These are phyloP conservation scores for Tapirus indicus DNA, from an alignment of 2,797 vertebrate genomes.

Conservation along the genomic window DNA sequence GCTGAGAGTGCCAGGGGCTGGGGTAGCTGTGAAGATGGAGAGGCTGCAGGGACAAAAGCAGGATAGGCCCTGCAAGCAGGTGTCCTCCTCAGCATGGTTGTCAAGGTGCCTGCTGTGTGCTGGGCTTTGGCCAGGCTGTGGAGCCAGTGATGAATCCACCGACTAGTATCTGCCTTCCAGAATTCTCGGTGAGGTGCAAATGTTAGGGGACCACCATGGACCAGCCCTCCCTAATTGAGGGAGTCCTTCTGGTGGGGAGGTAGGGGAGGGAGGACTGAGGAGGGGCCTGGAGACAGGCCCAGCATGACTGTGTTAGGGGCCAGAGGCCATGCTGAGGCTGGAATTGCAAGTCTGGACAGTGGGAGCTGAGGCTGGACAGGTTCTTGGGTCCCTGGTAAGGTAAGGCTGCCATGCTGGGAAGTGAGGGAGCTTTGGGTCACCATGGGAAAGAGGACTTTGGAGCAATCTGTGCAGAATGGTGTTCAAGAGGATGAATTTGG, in stretches of 20 bases:
- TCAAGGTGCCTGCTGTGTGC: accelerated
- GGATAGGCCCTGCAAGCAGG: background rate
- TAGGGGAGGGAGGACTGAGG: background rate
- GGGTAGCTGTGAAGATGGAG: background rate
- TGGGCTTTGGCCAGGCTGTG: background rate
- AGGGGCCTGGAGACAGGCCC: background rate
- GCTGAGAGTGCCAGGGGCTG: background rate
- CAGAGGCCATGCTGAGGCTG: background rate
- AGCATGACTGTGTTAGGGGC: background rate
- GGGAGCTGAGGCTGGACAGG: background rate
- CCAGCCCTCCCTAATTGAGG: background rate
- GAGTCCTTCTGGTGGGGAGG: background rate
- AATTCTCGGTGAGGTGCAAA: background rate
- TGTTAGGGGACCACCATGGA: background rate
- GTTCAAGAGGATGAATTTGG: background rate
- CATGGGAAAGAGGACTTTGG: background rate
- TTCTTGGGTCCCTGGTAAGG: background rate
- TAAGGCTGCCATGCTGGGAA: background rate
- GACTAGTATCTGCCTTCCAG: background rate
- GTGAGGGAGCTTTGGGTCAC: background rate
- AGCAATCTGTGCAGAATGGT: background rate
- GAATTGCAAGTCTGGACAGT: background rate
- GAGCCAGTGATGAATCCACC: background rate
- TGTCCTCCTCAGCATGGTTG: background rate
- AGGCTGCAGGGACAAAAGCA: background rate